phyloP scores from a whole-genome alignment of 2,113 vertebrate genomes.

The Oncorhynchus clarkii region DNA sequence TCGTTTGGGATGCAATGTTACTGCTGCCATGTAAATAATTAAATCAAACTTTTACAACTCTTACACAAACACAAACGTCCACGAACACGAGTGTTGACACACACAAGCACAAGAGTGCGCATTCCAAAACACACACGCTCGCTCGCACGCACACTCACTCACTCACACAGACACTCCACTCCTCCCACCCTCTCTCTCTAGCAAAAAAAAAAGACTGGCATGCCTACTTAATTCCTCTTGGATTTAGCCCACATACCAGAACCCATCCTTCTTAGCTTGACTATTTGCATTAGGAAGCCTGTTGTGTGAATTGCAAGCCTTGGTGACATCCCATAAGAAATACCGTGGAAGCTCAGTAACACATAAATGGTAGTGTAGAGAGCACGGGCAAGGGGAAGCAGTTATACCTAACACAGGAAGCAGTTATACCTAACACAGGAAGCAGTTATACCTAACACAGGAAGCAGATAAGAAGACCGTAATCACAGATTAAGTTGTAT shows the following conservation, averaged over 20 bases:
- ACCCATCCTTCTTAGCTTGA: conserved; percentile 26
- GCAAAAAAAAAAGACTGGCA: conserved; percentile 29
- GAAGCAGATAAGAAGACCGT: conserved; percentile 58
- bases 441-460: conserved; percentile 36
- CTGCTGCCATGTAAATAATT: conserved; percentile 70
- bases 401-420: too few species aligned
- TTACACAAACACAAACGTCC: conserved; percentile 32
- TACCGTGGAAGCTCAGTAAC: conserved; percentile 40
- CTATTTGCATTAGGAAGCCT: conserved; percentile 26
- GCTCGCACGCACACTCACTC: not conserved
- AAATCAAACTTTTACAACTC: conserved; percentile 65
- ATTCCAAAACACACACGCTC: not conserved
- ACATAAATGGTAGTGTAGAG: conserved; percentile 51
- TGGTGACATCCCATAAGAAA: conserved; percentile 10
- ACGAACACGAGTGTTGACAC: conserved; percentile 6
- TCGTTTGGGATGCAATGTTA: conserved; percentile 68
- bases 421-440: too few species aligned
- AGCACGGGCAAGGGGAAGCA: not conserved
- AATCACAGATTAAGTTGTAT: conserved; percentile 40
- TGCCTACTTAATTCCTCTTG: conserved; percentile 28
- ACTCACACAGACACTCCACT: conserved; percentile 15
- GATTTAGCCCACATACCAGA: conserved; percentile 19
- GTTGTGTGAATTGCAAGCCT: conserved; percentile 18
- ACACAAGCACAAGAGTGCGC: not conserved
- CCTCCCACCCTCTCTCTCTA: conserved; percentile 22